Conservation (phyloP, 2,888 invertebrate species). For the Oasisia sp. region DNA sequence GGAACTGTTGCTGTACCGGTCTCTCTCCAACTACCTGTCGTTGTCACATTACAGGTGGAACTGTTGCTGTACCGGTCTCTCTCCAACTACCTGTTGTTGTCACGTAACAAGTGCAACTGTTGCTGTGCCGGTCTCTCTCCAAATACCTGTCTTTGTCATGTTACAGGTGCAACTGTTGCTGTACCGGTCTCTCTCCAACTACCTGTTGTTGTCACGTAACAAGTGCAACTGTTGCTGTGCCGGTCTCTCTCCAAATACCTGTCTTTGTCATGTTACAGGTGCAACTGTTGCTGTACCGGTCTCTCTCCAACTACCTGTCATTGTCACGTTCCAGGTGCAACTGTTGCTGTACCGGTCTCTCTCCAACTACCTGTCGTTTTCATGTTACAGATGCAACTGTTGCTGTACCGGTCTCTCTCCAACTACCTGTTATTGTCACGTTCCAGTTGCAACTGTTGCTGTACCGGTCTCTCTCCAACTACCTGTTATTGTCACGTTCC, state of each 20-base stretch:
- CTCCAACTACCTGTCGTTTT: background rate
- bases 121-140: background rate
- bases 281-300: background rate
- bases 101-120: background rate
- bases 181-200: background rate
- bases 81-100: background rate
- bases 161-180: background rate
- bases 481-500: background rate
- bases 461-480: background rate
- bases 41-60: background rate
- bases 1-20: background rate
- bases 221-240: background rate
- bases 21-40: background rate
- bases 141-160: background rate
- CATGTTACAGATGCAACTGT: background rate
- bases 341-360: background rate
- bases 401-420: background rate
- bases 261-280: background rate
- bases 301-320: background rate
- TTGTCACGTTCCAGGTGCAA: background rate
- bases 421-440: background rate
- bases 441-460: background rate
- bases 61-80: background rate
- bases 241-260: background rate
- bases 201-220: background rate